Conservation (phyloP, 2,888 invertebrate genomes). For the Creontiades dilutus region DNA sequence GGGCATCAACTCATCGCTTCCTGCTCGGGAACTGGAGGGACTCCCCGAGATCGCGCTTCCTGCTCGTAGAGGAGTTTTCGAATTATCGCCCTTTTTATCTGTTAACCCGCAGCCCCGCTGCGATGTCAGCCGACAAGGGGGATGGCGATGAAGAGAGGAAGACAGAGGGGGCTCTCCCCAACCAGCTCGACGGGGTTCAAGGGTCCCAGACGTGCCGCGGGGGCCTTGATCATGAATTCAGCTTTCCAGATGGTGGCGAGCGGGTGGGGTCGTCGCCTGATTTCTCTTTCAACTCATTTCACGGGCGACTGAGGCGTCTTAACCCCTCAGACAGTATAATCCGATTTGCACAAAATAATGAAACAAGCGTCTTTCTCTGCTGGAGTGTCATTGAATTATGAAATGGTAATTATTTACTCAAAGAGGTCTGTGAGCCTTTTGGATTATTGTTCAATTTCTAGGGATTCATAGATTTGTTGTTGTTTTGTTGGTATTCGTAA, state of each 20-base stretch:
- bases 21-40: slow-evolving; percentile 4
- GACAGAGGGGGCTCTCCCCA: not conserved
- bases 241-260: not conserved
- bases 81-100: slow-evolving; percentile 14
- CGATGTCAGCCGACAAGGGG: not conserved
- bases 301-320: not conserved
- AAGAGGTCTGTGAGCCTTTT: no score
- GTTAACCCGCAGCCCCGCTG: not conserved
- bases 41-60: not conserved
- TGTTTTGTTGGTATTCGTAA: no score
- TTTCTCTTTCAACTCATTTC: not conserved
- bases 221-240: slow-evolving; percentile 32
- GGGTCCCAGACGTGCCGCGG: slow-evolving; percentile 33
- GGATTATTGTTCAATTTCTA: no score
- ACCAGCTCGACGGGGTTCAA: slow-evolving; percentile 12
- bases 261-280: not conserved
- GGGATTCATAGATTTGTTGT: no score
- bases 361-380: no score
- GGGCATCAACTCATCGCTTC: not conserved
- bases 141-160: not conserved
- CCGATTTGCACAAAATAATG: no score
- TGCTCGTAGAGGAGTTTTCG: slow-evolving; percentile 8
- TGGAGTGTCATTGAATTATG: no score
- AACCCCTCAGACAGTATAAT: no score
- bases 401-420: no score